Evolutionary conservation across 2,888 invertebrate species (phyloP).

Genomic region (Sphaerophoria taeniata): DNA sequence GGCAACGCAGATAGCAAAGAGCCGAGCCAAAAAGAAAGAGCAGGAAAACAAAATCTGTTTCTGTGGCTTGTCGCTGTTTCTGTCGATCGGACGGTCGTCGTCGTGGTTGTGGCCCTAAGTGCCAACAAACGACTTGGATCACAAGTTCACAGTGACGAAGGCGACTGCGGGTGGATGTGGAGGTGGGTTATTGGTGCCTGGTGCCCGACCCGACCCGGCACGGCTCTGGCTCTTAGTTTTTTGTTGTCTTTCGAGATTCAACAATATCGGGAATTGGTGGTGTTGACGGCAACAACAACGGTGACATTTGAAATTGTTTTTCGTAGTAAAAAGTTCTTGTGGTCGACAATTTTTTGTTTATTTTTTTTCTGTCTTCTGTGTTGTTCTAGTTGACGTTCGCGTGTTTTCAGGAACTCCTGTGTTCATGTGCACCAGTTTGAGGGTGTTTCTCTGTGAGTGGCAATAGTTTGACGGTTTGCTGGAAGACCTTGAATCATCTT

Average conservation of each 20-base stretch:
- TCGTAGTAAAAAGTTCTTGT: conserved; percentile 48
- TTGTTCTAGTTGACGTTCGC: neutral
- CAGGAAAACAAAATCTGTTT: conserved; percentile 20
- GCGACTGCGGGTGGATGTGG: conserved; percentile 15
- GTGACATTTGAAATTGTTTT: conserved; percentile 67
- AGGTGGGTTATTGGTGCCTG: conserved; percentile 5
- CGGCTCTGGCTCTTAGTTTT: neutral
- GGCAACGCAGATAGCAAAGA: conserved; percentile 18
- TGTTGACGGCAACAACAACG: conserved; percentile 1
- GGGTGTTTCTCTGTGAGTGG: too few species aligned
- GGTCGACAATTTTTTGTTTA: conserved; percentile 32
- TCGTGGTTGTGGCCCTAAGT: neutral
- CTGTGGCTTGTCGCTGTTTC: neutral
- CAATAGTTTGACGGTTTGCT: too few species aligned
- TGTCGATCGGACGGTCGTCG: neutral
- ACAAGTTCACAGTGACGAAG: neutral
- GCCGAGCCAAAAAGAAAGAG: conserved; percentile 1
- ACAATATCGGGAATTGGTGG: neutral
- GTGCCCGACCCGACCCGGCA: neutral
- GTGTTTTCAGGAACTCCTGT: neutral
- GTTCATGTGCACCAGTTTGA: too few species aligned
- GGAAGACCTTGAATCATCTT: too few species aligned
- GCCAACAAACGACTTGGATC: conserved; percentile 1
- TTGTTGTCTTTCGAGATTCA: conserved; percentile 25
- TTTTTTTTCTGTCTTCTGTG: neutral